Evolutionary conservation across 1,140 invertebrate species (phyloP).

Genomic region (Gonioctena quinquepunctata): DNA sequence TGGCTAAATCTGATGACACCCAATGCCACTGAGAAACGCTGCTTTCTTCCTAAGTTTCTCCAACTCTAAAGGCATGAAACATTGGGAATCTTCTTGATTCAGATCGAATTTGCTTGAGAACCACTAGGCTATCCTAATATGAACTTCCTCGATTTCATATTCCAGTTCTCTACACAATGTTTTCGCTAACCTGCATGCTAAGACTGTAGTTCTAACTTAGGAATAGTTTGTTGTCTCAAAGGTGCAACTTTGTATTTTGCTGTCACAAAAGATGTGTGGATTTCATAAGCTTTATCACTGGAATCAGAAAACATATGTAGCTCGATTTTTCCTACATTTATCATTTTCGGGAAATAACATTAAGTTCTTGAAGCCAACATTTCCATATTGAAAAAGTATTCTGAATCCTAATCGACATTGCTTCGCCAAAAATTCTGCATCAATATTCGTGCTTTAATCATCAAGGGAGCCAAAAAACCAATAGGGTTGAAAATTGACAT

Average conservation of each 20-base stretch:
- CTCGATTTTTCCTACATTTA: not conserved
- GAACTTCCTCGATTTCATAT: not conserved
- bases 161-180: not conserved
- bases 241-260: no score
- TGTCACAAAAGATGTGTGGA: no score
- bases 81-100: no score
- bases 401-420: no score
- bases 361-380: not conserved
- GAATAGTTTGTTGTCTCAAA: no score
- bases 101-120: not conserved
- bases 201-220: not conserved
- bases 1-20: not conserved
- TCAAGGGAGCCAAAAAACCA: no score
- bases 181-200: not conserved
- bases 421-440: no score
- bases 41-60: not conserved
- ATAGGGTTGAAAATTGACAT: no score
- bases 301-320: not conserved
- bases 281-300: not conserved
- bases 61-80: not conserved
- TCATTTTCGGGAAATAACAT: not conserved
- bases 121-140: not conserved
- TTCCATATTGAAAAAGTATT: not conserved
- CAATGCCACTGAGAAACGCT: not conserved
- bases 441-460: no score